Conservation (phyloP, 2,797 vertebrate genomes). For the Pempheris klunzingeri region DNA sequence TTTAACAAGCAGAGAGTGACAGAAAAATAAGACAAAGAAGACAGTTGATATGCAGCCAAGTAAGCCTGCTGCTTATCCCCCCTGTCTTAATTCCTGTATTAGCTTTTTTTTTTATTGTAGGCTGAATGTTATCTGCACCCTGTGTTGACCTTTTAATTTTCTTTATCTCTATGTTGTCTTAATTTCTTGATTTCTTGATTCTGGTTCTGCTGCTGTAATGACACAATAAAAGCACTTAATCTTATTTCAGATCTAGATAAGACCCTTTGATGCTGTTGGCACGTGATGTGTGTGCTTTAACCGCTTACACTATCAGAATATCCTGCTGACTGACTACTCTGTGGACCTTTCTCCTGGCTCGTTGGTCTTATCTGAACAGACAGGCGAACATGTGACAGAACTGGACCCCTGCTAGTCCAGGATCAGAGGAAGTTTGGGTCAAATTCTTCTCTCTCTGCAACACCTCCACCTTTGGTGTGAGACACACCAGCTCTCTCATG, state of each 20-base stretch:
- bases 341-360: slow-evolving; percentile 15
- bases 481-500: slow-evolving; percentile 27
- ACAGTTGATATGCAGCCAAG: not conserved
- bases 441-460: slow-evolving; percentile 54
- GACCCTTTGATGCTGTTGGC: slow-evolving; percentile 30
- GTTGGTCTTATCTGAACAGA: slow-evolving; percentile 60
- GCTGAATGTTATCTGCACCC: not conserved
- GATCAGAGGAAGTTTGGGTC: slow-evolving; percentile 43
- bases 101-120: not conserved
- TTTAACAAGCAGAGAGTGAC: not conserved
- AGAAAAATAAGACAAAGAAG: not conserved
- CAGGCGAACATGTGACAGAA: slow-evolving; percentile 63
- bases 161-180: not conserved
- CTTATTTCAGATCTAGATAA: slow-evolving; percentile 19
- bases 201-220: not conserved
- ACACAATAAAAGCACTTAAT: not conserved
- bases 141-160: not conserved
- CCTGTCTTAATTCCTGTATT: not conserved
- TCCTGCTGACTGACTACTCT: slow-evolving; percentile 37
- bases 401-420: slow-evolving; percentile 40
- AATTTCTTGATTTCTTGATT: not conserved
- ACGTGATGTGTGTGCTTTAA: slow-evolving; percentile 21
- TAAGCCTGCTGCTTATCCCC: not conserved
- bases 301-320: slow-evolving; percentile 30
- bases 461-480: slow-evolving; percentile 42